phyloP scores from a whole-genome alignment of 2,113 vertebrate genomes.

The Antechinus flavipes region DNA sequence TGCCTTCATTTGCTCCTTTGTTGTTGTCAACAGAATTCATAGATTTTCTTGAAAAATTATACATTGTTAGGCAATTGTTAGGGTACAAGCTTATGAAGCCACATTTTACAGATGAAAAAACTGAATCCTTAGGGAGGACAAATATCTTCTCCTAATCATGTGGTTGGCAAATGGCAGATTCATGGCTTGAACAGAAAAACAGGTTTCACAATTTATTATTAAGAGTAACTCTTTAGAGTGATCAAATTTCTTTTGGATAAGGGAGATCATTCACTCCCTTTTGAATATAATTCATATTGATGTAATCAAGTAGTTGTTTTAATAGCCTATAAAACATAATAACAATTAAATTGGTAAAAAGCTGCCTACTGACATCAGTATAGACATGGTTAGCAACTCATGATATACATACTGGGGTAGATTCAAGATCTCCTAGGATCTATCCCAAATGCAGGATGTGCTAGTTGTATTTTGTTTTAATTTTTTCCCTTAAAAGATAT shows the following conservation, averaged over 20 bases:
- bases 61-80: background rate
- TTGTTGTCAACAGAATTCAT: conserved; percentile 53
- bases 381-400: background rate
- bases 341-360: background rate
- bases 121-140: background rate
- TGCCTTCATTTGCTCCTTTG: conserved; percentile 69
- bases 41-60: conserved; percentile 11
- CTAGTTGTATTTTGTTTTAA: background rate
- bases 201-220: background rate
- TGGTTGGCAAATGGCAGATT: background rate
- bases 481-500: background rate
- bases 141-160: background rate
- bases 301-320: background rate
- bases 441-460: background rate
- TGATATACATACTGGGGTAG: background rate
- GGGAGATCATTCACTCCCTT: background rate
- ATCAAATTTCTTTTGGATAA: background rate
- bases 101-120: background rate
- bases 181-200: background rate
- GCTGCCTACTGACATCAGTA: background rate
- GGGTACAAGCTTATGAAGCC: background rate
- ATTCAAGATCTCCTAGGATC: background rate
- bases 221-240: background rate
- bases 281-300: background rate
- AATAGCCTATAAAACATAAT: background rate